Evolutionary conservation across 1,140 invertebrate species (phyloP).

Genomic region (Panonychus citri): DNA sequence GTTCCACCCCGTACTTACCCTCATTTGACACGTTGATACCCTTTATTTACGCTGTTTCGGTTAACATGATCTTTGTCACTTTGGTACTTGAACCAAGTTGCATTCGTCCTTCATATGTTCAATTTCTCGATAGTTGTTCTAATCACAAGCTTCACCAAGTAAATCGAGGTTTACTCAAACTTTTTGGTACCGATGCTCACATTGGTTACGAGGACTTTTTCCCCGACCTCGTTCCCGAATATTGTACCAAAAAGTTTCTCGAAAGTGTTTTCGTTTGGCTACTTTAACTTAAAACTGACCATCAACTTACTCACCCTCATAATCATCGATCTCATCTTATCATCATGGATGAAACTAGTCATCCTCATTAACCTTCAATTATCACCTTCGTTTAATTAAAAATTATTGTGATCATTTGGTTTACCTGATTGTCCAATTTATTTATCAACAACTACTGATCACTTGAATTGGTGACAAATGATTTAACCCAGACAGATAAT

Average conservation of each 20-base stretch:
- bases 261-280: slow-evolving; percentile 16
- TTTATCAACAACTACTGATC: too few species aligned
- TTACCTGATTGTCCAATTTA: too few species aligned
- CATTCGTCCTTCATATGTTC: slow-evolving; percentile 53
- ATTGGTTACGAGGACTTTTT: slow-evolving; percentile 13
- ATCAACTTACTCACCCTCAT: too few species aligned
- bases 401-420: too few species aligned
- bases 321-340: too few species aligned
- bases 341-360: too few species aligned
- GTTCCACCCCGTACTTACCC: slow-evolving; percentile 5
- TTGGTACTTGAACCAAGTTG: slow-evolving; percentile 48
- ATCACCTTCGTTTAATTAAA: too few species aligned
- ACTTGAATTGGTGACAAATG: too few species aligned
- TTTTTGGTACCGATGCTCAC: slow-evolving; percentile 15
- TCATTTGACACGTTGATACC: slow-evolving; percentile 29
- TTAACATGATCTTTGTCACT: slow-evolving; percentile 50
- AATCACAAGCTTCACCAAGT: slow-evolving; percentile 32
- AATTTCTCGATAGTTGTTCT: slow-evolving; percentile 46
- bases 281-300: too few species aligned
- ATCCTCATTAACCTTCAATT: too few species aligned
- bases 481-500: too few species aligned
- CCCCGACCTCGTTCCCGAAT: slow-evolving; percentile 12
- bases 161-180: slow-evolving; percentile 12
- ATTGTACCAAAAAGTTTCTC: slow-evolving; percentile 13
- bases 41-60: slow-evolving; percentile 48